phyloP scores from a whole-genome alignment of 2,888 invertebrate species.

The Thymelicus lineola region DNA sequence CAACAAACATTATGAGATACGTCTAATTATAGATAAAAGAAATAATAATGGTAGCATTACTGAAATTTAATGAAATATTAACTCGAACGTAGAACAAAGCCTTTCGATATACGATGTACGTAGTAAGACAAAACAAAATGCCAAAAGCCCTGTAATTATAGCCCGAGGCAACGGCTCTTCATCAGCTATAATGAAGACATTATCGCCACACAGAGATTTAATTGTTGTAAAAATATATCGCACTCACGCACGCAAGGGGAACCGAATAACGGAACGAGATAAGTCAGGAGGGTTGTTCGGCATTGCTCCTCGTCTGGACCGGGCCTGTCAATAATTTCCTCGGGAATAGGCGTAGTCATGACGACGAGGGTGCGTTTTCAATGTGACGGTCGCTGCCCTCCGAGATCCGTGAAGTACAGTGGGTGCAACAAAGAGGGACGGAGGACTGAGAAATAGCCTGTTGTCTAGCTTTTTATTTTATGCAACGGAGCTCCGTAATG shows the following conservation, averaged over 20 bases:
- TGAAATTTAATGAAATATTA: no score
- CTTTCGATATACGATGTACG: no score
- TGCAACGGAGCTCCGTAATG: conserved; percentile 56
- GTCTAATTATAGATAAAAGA: no score
- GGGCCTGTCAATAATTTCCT: conserved; percentile 76
- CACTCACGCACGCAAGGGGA: conserved; percentile 57
- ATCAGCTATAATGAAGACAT: conserved; percentile 73
- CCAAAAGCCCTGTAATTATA: conserved; percentile 53
- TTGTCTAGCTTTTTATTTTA: conserved; percentile 65
- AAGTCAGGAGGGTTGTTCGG: conserved; percentile 48
- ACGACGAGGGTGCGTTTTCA: conserved; percentile 71
- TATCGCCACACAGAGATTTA: conserved; percentile 60
- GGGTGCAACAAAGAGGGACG: conserved; percentile 64
- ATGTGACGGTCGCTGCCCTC: conserved; percentile 70
- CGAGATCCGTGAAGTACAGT: conserved; percentile 58
- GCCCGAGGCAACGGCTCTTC: conserved; percentile 64
- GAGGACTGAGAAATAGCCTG: conserved; percentile 67
- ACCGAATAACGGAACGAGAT: conserved; percentile 15
- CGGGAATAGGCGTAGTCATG: conserved; percentile 78
- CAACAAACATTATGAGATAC: no score
- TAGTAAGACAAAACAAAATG: no score
- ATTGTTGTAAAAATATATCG: conserved; percentile 72
- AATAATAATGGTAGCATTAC: no score
- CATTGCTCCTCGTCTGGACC: conserved; percentile 59
- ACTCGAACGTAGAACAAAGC: no score